These are phyloP conservation scores for Catharus minimus DNA, from an alignment of 2,113 vertebrate species.

Conservation along the genomic window DNA sequence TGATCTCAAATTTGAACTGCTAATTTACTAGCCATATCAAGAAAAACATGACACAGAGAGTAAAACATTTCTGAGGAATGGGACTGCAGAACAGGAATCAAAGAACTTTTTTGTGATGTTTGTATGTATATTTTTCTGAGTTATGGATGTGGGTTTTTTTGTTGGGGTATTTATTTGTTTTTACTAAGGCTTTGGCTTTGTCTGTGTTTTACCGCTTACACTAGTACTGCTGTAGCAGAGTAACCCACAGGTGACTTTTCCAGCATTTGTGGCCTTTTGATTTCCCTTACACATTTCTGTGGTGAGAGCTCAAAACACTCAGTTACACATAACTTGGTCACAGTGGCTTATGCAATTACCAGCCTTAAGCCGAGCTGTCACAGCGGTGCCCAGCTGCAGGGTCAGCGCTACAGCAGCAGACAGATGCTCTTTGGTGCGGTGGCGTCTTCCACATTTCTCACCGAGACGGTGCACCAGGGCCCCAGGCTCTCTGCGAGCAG, in stretches of 20 bases:
- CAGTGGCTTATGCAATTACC: background rate
- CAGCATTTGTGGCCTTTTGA: background rate
- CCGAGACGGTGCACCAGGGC: background rate
- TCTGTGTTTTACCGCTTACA: background rate
- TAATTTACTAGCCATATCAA: background rate
- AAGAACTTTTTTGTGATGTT: background rate
- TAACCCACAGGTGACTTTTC: background rate
- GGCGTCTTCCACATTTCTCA: background rate
- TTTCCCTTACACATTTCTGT: background rate
- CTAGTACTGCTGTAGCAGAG: background rate
- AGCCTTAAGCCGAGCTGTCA: background rate
- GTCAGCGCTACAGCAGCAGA: accelerated
- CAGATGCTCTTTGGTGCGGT: background rate
- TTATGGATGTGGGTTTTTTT: background rate
- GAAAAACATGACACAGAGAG: background rate
- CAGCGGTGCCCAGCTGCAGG: background rate
- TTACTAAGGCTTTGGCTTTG: background rate
- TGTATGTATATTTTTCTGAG: accelerated
- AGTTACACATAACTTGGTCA: background rate
- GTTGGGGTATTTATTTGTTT: background rate
- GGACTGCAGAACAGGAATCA: background rate
- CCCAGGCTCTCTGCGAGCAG: background rate
- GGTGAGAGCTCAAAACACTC: background rate
- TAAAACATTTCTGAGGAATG: background rate
- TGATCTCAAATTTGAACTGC: background rate